These are phyloP conservation scores for Lichenostomus cassidix DNA, from an alignment of 2,113 vertebrate species.

Conservation along the genomic window DNA sequence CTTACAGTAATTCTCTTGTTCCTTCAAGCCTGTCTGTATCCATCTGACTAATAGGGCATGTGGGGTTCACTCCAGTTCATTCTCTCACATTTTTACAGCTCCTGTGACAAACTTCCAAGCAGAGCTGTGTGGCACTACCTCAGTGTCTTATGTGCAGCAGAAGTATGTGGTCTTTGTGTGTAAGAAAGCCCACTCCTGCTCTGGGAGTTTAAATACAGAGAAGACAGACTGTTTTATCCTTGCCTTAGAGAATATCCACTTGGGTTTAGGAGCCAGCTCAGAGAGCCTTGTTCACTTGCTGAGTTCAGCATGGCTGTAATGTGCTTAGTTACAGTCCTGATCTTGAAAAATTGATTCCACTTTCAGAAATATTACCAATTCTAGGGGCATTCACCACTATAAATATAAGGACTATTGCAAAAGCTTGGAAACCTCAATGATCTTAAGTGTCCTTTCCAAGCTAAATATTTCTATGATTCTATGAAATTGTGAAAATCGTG, in stretches of 20 bases:
- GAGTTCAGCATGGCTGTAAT: slow-evolving; percentile 51
- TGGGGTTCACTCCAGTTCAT: background rate
- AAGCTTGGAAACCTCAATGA: background rate
- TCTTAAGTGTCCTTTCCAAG: background rate
- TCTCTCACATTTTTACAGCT: background rate
- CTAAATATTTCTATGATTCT: background rate
- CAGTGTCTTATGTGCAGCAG: background rate
- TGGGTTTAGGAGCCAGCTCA: slow-evolving; percentile 44
- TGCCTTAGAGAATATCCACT: slow-evolving; percentile 26
- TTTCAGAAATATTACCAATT: slow-evolving; percentile 39
- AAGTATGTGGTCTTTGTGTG: background rate
- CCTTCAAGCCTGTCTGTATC: background rate
- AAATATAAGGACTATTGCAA: background rate
- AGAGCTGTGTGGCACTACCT: background rate
- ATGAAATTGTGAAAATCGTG: background rate
- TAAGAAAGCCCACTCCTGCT: background rate
- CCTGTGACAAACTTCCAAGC: background rate
- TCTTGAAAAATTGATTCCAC: slow-evolving; percentile 52
- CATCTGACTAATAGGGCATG: background rate
- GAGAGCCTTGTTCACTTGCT: background rate
- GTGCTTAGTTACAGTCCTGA: slow-evolving; percentile 46
- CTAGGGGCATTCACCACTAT: background rate
- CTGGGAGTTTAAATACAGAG: slow-evolving; percentile 14
- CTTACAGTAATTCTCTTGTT: background rate
- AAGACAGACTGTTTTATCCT: slow-evolving; percentile 25